Base-by-base conservation (phyloP, 2,888 invertebrate genomes). In the Coleophora flavipennella region DNA sequence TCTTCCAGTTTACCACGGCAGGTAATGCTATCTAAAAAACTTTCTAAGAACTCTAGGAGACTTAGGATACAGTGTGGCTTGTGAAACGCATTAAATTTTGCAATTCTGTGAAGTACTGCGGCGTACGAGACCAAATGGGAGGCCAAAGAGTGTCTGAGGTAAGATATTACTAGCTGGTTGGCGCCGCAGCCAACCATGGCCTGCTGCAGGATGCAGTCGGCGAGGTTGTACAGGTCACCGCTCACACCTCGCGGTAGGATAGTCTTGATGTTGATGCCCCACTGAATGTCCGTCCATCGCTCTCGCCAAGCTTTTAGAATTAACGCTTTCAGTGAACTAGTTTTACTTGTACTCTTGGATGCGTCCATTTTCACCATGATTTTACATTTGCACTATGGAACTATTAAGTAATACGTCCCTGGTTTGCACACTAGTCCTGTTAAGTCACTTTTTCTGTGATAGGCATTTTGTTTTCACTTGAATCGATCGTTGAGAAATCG, bases 221-320 rank as follows among this genome's bases (percentile, higher is more conserved):
- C 94, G 53, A 96, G 83, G 76, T 95, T 94, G 67, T 94, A 94
- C n/a, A 94, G 91, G 83, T 95, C 95, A n/a, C 95, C 95, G 62
- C 94, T 94, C 1, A 95, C 94, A n/a, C 95, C 94, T 65, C 94
- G 84, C 1, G 95, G 95, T 44, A 93, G 75, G 50, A 92, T 94
- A n/a, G 93, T 93, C 86, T 97, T 97, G 40, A 97, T 94, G 62
- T 96, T 94, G 51, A 96, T 96, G 31, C 96, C 96, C 97, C 97
- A 97, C 75, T 96, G 95, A 33, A 96, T 89, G 71, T 97, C 97
- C 1, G 93, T 92, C 97, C 97, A 97, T 44, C 97, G 86, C 78
- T 97, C 97, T 55, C 96, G 88, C 97, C 97, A 98, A 35, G 97
- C 97, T 67, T 91, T 88, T 41, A 95, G 78, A 51, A 95, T 85